A percentile compares a stretch with the other conserved stretches of the same genome.
Conservation (phyloP, 2,797 vertebrate species). For the Mionectes olivaceus region DNA sequence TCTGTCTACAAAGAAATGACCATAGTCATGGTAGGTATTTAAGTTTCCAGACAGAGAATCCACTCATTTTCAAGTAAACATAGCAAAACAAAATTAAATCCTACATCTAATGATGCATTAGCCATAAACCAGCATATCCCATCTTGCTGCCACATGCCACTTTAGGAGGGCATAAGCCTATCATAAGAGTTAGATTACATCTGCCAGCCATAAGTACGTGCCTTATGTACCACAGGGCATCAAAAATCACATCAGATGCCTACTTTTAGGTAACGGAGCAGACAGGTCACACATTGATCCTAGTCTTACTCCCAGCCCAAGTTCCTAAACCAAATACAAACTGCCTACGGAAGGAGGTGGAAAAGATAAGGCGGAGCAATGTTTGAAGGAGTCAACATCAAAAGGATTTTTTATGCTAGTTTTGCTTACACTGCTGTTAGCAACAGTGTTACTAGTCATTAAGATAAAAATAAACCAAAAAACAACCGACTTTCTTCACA, state of each 20-base stretch:
- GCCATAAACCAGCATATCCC: background rate
- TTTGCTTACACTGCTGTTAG: background rate
- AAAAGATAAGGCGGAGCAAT: background rate
- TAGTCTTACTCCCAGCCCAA: background rate
- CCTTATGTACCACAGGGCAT: accelerated
- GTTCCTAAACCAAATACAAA: background rate
- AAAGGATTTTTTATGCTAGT: background rate
- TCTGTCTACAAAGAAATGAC: background rate
- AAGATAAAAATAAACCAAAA: background rate
- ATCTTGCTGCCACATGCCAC: background rate
- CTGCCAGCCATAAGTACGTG: background rate
- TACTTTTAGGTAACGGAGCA: background rate
- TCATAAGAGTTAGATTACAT: background rate
- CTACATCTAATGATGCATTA: background rate
- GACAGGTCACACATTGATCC: background rate
- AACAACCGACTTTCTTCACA: background rate
- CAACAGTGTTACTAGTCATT: background rate
- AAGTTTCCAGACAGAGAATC: background rate
- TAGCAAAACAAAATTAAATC: background rate
- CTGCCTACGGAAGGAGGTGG: background rate
- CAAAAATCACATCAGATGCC: background rate
- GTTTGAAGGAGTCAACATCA: background rate
- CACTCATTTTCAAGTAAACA: background rate
- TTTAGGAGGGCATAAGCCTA: background rate
- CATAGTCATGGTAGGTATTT: background rate